Evolutionary conservation across 2,888 invertebrate species (phyloP).

Genomic region (Brachylomia viminalis): DNA sequence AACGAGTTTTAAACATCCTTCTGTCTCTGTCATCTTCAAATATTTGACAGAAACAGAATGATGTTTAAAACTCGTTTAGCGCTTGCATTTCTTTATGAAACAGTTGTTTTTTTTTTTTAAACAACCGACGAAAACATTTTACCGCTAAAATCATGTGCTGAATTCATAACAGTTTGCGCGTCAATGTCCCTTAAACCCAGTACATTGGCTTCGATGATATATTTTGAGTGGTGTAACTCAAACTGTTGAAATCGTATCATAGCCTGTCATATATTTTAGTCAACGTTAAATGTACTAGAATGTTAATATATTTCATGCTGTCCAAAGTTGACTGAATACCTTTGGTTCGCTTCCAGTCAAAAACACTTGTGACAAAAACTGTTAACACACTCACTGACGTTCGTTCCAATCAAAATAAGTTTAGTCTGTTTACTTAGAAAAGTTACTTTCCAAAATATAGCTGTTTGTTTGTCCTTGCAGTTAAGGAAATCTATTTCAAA

Average conservation of each 20-base stretch:
- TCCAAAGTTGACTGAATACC: constrained; percentile 18
- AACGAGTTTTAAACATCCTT: too few species aligned
- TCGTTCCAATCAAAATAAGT: constrained; percentile 30
- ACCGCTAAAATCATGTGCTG: neutral
- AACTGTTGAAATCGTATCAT: constrained; percentile 8
- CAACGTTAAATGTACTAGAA: constrained; percentile 24
- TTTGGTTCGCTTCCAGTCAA: constrained; percentile 18
- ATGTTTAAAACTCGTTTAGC: too few species aligned
- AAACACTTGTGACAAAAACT: constrained; percentile 10
- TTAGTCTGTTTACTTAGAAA: constrained; percentile 34
- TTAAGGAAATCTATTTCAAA: constrained; percentile 55
- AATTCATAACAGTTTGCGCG: neutral
- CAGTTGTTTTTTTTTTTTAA: neutral
- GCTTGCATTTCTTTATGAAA: neutral
- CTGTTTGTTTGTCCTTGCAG: constrained; percentile 58
- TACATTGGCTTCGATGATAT: neutral
- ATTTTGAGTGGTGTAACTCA: neutral
- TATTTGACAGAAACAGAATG: too few species aligned
- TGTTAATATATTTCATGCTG: neutral
- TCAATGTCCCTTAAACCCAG: neutral
- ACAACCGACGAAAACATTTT: neutral
- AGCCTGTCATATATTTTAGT: constrained; percentile 5
- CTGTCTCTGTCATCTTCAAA: too few species aligned
- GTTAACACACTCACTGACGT: constrained; percentile 17
- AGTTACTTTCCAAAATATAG: constrained; percentile 41